Base-by-base conservation (phyloP, 1,140 invertebrate species). In the Heliothis virescens region DNA sequence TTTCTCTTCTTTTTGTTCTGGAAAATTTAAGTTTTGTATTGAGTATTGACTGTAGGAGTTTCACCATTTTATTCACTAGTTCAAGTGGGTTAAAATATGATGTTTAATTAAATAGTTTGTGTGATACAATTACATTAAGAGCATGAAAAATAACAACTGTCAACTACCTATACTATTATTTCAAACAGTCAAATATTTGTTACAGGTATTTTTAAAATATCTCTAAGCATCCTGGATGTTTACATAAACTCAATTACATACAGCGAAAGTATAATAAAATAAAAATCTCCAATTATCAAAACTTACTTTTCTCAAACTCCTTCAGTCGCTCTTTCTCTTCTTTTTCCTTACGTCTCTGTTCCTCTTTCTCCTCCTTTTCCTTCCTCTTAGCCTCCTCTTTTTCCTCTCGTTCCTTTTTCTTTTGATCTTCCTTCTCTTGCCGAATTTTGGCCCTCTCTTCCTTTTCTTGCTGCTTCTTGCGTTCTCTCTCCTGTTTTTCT, bases 261-360 rank as follows among this genome's bases (percentile, higher is more conserved):
- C n/a, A n/a, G n/a, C n/a, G n/a, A n/a, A n/a, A n/a, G n/a, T n/a
- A n/a, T n/a, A n/a, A n/a, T n/a, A n/a, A n/a, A n/a, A n/a, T n/a
- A n/a, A n/a, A n/a, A n/a, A n/a, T n/a, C n/a, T n/a, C n/a, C n/a
- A n/a, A n/a, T n/a, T n/a, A n/a, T n/a, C n/a, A n/a, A 41, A 41
- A 65, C 86, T 87, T 79, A 94, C 94, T 95, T 88, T 93, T 94
- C 82, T 95, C 94, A 82, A 94, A 78, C 74, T 94, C 90, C 72
- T 91, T 94, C 71, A 91, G 89, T 75, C 94, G 93, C 83, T 96
- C 95, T 79, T 95, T 96, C 80, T 95, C 94, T 75, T 95, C 94
- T 34, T 87, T 92, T 84, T 96, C 95, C 85, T 96, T 96, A 63
- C 89, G 93, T 11, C 88, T 91, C 83, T 94, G 91, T 74, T 95